Evolutionary conservation across 2,888 invertebrate genomes (phyloP).

Genomic region (Zygothrica quintamaculata): DNA sequence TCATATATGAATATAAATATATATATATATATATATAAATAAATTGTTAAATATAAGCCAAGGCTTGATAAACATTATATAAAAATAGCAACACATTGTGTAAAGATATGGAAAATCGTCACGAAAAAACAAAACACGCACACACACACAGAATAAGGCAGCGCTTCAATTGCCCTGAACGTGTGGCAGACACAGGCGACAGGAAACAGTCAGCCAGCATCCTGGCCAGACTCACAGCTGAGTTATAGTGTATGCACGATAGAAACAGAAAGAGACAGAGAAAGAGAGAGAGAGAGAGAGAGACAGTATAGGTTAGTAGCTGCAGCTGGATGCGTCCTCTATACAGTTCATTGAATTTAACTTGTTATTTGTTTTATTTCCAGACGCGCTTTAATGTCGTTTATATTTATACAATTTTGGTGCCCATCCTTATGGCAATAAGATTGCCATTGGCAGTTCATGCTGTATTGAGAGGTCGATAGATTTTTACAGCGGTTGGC

Average conservation of each 20-base stretch:
- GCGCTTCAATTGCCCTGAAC: conserved; percentile 60
- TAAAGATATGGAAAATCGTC: conserved; percentile 74
- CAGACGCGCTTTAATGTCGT: conserved; percentile 76
- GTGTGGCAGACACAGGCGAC: conserved; percentile 5
- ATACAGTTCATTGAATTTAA: conserved; percentile 76
- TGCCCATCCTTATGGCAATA: neutral
- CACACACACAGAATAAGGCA: conserved; percentile 54
- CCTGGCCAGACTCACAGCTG: conserved; percentile 39
- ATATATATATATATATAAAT: conserved; percentile 42
- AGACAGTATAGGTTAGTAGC: conserved; percentile 13
- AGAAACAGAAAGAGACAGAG: neutral
- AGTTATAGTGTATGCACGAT: conserved; percentile 10
- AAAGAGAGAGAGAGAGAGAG: conserved; percentile 5
- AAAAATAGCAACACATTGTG: conserved; percentile 71
- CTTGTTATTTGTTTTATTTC: conserved; percentile 76
- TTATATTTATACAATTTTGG: conserved; percentile 75
- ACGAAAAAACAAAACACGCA: conserved; percentile 9
- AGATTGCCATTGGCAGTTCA: neutral
- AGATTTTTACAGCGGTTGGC: conserved; percentile 52
- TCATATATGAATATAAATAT: conserved; percentile 7
- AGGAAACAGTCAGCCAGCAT: conserved; percentile 44
- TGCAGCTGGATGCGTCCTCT: conserved; percentile 27
- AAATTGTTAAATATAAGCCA: conserved; percentile 72
- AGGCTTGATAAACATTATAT: conserved; percentile 34
- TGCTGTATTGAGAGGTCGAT: conserved; percentile 54